Evolutionary conservation across 2,888 invertebrate genomes (phyloP), one percentile per base, ranked within the genome.

Genomic region (Eupithecia tripunctaria): DNA sequence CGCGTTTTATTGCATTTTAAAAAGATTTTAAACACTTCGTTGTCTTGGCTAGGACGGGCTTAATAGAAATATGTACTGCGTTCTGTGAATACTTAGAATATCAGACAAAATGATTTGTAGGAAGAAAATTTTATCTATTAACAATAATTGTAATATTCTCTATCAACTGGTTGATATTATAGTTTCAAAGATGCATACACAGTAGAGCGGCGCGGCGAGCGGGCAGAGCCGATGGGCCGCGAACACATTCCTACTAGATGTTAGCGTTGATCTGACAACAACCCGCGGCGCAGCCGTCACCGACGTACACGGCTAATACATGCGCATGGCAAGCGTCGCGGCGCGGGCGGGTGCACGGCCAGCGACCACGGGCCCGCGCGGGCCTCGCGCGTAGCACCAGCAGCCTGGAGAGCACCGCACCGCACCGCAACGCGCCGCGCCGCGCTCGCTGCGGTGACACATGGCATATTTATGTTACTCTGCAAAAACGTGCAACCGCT

Each of bases 401-500:
- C 29, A 3, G 36, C 36, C 36, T 10, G 36, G 12, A 36, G 38
- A 2, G 38, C 38, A 3, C 3, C n/a, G 6, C 66, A 15, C 47
- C 18, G 65, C 41, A 38, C 21, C 41, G 41, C 65, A 25, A 27
- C 7, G 38, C 29, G 25, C 21, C 64, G 38, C 60, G 14, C 21
- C 64, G 38, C 60, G 14, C 60, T 47, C 7, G 29, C 25, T 36
- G 56, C 56, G 67, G 67, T 29, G 29, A 43, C 32, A 14, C 69
- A 36, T 63, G 43, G 59, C 36, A 65, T 64, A 47, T 51, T 27
- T 29, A 70, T 70, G 27, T 27, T n/a, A 65, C 59, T 59, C 59
- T 29, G 65, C 65, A 65, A 65, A 70, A 70, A 65, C 70, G 21
- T 18, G 6, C 29, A 41, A 47, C 60, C 21, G 27, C 60, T 51